Conservation (phyloP, 2,113 vertebrate genomes). For the Galbula dea region DNA sequence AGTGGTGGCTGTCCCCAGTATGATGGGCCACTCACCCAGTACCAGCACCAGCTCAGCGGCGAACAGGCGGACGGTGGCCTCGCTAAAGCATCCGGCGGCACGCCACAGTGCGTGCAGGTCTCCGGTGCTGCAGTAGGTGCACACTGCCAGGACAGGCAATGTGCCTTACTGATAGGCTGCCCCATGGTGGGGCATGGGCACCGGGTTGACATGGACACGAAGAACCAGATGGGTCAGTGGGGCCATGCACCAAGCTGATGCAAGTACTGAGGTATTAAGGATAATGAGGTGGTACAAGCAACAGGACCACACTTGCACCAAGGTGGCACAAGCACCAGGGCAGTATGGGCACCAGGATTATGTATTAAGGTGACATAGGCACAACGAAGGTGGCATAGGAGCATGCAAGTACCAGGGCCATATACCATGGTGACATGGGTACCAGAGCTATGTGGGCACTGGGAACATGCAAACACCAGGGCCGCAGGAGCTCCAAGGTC, state of each 20-base stretch:
- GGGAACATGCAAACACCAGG: too few relatives aligned
- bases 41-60: conserved; percentile 89
- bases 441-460: background rate
- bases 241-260: too few relatives aligned
- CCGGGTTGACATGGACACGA: fast-evolving
- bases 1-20: background rate
- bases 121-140: conserved; percentile 89
- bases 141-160: conserved; percentile 74
- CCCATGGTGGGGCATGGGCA: background rate
- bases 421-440: too few relatives aligned
- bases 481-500: background rate
- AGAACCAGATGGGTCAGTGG: too few relatives aligned
- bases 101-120: conserved; percentile 91
- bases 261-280: too few relatives aligned
- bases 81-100: conserved; percentile 78
- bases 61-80: conserved; percentile 85
- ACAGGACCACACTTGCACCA: fast-evolving
- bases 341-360: background rate
- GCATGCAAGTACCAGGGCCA: too few relatives aligned
- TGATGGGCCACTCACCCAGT: conserved; percentile 76
- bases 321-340: background rate
- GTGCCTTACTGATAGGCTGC: background rate
- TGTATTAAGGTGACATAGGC: background rate
- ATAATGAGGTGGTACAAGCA: background rate
- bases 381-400: too few relatives aligned